phyloP scores from a whole-genome alignment of 64 coral and sea anemone genomes.

The Stylophora pistillata region DNA sequence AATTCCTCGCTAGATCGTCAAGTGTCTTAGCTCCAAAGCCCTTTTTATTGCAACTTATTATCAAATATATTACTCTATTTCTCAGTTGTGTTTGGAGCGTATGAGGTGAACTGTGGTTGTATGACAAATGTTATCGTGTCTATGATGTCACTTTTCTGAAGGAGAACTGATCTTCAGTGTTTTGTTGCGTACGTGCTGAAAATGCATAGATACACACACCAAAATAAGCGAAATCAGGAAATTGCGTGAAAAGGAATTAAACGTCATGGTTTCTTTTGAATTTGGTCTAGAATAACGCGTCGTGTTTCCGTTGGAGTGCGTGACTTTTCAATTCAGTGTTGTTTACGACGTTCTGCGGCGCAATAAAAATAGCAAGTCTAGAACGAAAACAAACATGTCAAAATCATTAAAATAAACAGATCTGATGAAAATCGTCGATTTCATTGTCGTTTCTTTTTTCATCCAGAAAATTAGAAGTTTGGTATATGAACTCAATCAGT shows the following conservation, averaged over 20 bases:
- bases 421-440: not conserved
- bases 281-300: not conserved
- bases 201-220: not conserved
- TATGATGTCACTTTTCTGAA: slow-evolving; percentile 41
- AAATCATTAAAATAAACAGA: not conserved
- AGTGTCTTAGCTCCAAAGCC: not conserved
- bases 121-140: slow-evolving; percentile 9
- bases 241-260: slow-evolving; percentile 21
- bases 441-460: not conserved
- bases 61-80: not conserved
- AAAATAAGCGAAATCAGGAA: not conserved
- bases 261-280: slow-evolving; percentile 29
- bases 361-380: slow-evolving; percentile 29
- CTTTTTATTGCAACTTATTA: not conserved
- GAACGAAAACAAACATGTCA: slow-evolving; percentile 35
- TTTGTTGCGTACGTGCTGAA: slow-evolving; percentile 41
- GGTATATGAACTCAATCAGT: not conserved
- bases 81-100: not conserved
- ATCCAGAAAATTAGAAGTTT: not conserved
- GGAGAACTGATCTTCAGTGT: slow-evolving; percentile 24
- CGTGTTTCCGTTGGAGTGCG: not conserved
- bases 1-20: not conserved
- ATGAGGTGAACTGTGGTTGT: not conserved
- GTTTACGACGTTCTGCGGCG: slow-evolving; percentile 24
- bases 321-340: slow-evolving; percentile 10